A percentile compares a stretch with the other conserved stretches of the same genome.
Conservation (phyloP, 2,888 invertebrate species). For the Drepana falcataria region DNA sequence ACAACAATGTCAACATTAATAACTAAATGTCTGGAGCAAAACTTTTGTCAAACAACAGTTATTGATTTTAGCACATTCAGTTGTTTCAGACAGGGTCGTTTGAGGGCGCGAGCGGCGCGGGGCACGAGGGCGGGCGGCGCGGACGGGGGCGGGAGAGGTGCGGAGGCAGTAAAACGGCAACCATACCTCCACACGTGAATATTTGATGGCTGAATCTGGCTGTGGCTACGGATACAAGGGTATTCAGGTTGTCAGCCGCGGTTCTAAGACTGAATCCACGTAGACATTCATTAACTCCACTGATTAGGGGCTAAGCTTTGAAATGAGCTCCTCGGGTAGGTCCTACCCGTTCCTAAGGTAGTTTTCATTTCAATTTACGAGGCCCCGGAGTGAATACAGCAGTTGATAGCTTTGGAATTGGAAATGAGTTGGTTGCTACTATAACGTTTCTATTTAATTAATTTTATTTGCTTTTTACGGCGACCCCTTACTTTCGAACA, state of each 20-base stretch:
- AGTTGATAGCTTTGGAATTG: conserved; percentile 3
- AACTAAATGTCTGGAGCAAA: conserved; percentile 31
- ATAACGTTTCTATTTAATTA: conserved; percentile 1
- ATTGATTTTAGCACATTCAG: conserved; percentile 76
- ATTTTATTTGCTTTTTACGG: conserved; percentile 2
- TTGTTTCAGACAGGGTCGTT: conserved; percentile 66
- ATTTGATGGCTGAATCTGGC: conserved; percentile 74
- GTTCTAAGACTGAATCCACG: conserved; percentile 27
- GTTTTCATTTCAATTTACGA: conserved; percentile 28
- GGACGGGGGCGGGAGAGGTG: conserved; percentile 19
- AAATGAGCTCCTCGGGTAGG: conserved; percentile 26
- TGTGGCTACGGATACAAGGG: conserved; percentile 51
- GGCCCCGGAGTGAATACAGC: conserved; percentile 2
- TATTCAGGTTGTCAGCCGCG: conserved; percentile 39
- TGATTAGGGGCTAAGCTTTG: conserved; percentile 33
- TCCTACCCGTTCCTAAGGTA: conserved; percentile 14
- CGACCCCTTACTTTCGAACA: background rate
- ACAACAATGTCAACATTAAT: conserved; percentile 9
- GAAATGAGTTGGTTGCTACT: conserved; percentile 2
- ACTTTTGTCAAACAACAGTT: conserved; percentile 66
- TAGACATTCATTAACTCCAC: conserved; percentile 33
- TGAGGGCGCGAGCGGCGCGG: conserved; percentile 39
- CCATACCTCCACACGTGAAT: conserved; percentile 72
- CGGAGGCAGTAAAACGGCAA: conserved; percentile 67
- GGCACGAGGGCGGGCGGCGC: conserved; percentile 24